phyloP scores from a whole-genome alignment of 2,888 invertebrate species.

The Tyria jacobaeae region DNA sequence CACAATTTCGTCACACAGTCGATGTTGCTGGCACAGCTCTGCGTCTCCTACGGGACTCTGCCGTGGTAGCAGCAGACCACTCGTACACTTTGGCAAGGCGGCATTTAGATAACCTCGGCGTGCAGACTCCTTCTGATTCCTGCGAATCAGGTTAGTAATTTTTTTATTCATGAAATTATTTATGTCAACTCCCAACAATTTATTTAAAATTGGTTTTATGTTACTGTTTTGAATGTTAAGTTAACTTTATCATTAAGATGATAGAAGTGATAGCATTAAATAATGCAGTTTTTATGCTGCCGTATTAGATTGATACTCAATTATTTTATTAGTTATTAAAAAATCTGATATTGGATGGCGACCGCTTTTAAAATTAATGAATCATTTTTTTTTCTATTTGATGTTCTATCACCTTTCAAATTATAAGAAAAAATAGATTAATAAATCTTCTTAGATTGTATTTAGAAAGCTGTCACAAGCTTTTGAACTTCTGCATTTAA shows the following conservation, averaged over 20 bases:
- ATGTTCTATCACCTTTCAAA: too few species aligned
- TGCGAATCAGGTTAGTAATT: constrained; percentile 89
- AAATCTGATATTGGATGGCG: not conserved
- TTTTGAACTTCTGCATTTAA: too few species aligned
- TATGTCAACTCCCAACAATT: too few species aligned
- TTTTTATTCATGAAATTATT: not conserved
- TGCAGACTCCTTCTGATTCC: constrained; percentile 96
- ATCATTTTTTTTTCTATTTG: too few species aligned
- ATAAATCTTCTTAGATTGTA: too few species aligned
- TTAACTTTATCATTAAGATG: too few species aligned
- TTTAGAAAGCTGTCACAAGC: too few species aligned
- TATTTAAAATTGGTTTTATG: too few species aligned
- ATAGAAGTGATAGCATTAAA: too few species aligned
- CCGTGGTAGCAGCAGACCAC: constrained; percentile 88
- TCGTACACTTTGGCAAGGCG: constrained; percentile 89
- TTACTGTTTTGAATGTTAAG: not conserved
- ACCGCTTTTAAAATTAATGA: too few species aligned
- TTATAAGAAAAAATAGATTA: too few species aligned
- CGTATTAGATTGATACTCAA: not conserved
- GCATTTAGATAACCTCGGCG: constrained; percentile 90
- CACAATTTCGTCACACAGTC: constrained; percentile 80
- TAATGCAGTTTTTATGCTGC: too few species aligned
- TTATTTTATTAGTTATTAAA: not conserved
- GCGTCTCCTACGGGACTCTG: constrained; percentile 76
- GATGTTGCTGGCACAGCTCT: constrained; percentile 81